Evolutionary conservation across 2,797 vertebrate genomes (phyloP).

Genomic region (Ataeniobius toweri): DNA sequence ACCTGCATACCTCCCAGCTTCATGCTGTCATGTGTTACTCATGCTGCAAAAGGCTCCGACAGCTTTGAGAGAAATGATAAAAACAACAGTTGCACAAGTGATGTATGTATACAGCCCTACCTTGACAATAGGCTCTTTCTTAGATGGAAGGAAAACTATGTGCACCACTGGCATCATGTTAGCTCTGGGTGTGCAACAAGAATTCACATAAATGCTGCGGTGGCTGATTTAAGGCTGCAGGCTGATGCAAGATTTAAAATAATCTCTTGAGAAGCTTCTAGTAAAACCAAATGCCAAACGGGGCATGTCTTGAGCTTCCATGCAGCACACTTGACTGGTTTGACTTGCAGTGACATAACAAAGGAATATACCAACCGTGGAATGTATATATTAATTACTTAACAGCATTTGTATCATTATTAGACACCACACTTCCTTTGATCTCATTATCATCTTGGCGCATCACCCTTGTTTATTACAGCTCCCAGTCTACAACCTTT

Average conservation of each 20-base stretch:
- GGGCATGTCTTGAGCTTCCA: neutral
- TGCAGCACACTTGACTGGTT: neutral
- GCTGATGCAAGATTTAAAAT: conserved; percentile 10
- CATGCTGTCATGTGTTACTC: conserved; percentile 36
- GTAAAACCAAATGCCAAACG: conserved; percentile 14
- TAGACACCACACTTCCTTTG: neutral
- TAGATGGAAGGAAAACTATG: conserved; percentile 28
- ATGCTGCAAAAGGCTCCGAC: conserved; percentile 3
- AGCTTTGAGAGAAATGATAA: neutral
- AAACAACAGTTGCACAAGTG: neutral
- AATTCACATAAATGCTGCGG: conserved; percentile 33
- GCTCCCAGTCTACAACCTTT: neutral
- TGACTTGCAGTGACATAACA: neutral
- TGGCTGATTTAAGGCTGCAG: neutral
- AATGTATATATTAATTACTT: neutral
- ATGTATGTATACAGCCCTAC: conserved; percentile 37
- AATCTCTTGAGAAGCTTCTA: conserved; percentile 21
- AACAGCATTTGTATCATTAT: neutral
- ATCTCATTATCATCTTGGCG: no score
- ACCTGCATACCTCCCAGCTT: conserved; percentile 68
- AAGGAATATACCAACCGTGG: neutral
- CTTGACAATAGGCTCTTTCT: conserved; percentile 70
- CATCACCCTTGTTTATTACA: neutral
- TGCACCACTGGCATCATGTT: conserved; percentile 40
- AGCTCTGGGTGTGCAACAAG: conserved; percentile 33